Evolutionary conservation across 1,140 invertebrate species (phyloP).

Genomic region (Papilio polytes): DNA sequence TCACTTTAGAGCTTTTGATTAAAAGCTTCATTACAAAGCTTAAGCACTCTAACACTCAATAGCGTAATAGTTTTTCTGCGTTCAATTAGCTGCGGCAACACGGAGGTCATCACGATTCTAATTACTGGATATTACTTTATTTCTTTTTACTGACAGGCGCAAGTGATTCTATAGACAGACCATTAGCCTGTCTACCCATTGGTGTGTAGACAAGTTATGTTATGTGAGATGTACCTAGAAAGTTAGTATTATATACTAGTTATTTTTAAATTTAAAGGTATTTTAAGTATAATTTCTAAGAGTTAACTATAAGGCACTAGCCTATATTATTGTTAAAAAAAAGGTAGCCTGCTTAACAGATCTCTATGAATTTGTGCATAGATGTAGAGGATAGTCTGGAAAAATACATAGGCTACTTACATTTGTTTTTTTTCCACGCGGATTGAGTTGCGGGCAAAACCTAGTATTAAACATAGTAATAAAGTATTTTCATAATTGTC

Average conservation of each 20-base stretch:
- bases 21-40: conserved; percentile 7
- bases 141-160: conserved; percentile 39
- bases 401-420: no score
- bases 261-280: no score
- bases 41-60: conserved; percentile 27
- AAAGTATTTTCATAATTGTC: not conserved
- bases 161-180: not conserved
- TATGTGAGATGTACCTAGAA: not conserved
- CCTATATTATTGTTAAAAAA: no score
- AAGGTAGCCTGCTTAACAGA: no score
- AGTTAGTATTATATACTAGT: no score
- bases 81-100: conserved; percentile 55
- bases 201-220: not conserved
- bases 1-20: not conserved
- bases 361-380: no score
- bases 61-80: conserved; percentile 46
- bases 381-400: no score
- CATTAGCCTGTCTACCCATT: conserved; percentile 11
- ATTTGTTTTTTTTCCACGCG: no score
- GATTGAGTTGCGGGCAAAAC: no score
- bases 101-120: conserved; percentile 53
- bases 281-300: no score
- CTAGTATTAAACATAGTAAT: no score
- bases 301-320: no score
- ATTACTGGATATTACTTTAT: conserved; percentile 50